Conservation (phyloP, 2,797 vertebrate genomes). For the Myripristis jacobus region DNA sequence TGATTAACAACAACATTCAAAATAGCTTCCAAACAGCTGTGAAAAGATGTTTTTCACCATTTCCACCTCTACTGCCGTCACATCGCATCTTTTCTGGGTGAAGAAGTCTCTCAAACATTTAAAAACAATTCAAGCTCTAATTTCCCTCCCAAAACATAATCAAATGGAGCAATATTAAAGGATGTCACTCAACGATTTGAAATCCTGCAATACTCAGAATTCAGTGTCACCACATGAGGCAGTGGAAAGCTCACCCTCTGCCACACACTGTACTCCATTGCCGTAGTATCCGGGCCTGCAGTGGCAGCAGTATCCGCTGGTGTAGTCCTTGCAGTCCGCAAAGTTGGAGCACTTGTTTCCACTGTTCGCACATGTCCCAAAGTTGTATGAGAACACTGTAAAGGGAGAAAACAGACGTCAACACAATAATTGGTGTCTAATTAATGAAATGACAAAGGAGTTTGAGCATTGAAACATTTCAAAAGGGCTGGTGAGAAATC, state of each 20-base stretch:
- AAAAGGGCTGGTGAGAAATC: background rate
- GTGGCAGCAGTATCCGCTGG: conserved; percentile 91
- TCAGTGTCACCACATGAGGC: too few relatives aligned
- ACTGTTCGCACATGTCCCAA: conserved; percentile 88
- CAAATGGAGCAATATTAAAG: too few relatives aligned
- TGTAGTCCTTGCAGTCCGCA: conserved; percentile 89
- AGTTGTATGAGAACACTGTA: conserved; percentile 93
- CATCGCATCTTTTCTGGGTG: too few relatives aligned
- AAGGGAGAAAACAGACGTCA: conserved; percentile 33
- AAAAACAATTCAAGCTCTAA: too few relatives aligned
- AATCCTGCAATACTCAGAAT: too few relatives aligned
- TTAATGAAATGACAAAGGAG: background rate
- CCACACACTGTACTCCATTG: conserved; percentile 93
- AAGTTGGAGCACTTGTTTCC: conserved; percentile 91
- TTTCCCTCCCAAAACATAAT: too few relatives aligned
- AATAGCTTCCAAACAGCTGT: too few relatives aligned
- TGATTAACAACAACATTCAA: too few relatives aligned
- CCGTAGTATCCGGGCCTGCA: conserved; percentile 95
- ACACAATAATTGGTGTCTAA: background rate
- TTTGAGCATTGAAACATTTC: background rate
- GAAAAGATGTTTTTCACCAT: too few relatives aligned
- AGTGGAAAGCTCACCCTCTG: conserved; percentile 85
- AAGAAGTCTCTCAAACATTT: too few relatives aligned
- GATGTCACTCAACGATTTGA: too few relatives aligned
- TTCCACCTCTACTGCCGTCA: too few relatives aligned